Percentiles rank a stretch among this genome's conserved stretches.
Conservation (phyloP, 2,888 invertebrate species). For the Lypha dubia region DNA sequence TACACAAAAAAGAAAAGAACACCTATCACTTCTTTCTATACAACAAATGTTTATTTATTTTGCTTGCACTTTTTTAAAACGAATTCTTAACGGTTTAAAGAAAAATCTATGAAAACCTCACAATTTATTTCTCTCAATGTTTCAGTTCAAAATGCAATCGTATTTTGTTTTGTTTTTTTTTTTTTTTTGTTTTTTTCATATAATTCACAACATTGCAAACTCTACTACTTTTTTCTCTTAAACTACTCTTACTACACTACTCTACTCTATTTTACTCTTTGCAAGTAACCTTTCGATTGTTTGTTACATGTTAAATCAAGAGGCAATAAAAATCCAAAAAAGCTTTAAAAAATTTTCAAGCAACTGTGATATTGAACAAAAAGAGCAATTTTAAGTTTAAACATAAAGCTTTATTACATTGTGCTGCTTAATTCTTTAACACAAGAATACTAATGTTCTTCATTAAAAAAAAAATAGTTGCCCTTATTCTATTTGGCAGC, state of each 20-base stretch:
- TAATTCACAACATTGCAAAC: constrained; percentile 44
- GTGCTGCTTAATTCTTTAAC: too few relatives aligned
- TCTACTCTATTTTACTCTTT: constrained; percentile 36
- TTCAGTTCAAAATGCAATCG: constrained; percentile 41
- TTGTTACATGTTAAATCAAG: neutral
- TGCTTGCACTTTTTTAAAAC: constrained; percentile 67
- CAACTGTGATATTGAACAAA: constrained; percentile 3
- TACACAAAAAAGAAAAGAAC: neutral
- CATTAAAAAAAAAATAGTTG: too few relatives aligned
- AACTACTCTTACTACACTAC: constrained; percentile 12
- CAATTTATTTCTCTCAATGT: constrained; percentile 41
- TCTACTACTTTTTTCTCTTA: constrained; percentile 14
- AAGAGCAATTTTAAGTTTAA: neutral
- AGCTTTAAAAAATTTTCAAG: neutral
- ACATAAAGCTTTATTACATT: too few relatives aligned
- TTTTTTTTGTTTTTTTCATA: constrained; percentile 4
- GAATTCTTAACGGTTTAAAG: constrained; percentile 30
- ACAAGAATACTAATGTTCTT: too few relatives aligned
- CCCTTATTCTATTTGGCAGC: too few relatives aligned
- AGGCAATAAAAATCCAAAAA: constrained; percentile 14
- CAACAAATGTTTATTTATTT: constrained; percentile 60
- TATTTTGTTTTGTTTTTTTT: constrained; percentile 48
- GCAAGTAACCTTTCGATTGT: constrained; percentile 55
- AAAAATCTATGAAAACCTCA: neutral
- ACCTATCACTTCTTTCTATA: constrained; percentile 8